Conservation (phyloP, 2,113 vertebrate species). For the Poeciliopsis retropinna region DNA sequence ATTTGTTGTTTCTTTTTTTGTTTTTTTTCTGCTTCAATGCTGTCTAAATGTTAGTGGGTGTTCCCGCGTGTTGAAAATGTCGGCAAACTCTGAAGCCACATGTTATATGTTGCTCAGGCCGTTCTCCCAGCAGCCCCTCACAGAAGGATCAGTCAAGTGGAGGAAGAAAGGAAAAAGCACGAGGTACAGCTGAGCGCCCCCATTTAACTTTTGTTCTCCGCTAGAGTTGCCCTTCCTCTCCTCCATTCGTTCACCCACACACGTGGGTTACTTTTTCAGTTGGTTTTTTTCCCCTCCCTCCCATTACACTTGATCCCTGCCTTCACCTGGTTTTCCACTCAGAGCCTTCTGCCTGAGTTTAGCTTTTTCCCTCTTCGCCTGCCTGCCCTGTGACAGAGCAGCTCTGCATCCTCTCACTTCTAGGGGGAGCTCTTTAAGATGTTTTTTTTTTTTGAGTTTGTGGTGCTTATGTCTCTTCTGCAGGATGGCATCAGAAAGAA, state of each 20-base stretch:
- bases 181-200: slow-evolving; percentile 84
- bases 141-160: slow-evolving; percentile 87
- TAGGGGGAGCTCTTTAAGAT: slow-evolving; percentile 1
- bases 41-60: slow-evolving; percentile 19
- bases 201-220: slow-evolving; percentile 6
- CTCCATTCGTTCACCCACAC: slow-evolving; percentile 22
- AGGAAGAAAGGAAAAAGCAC: slow-evolving; percentile 89
- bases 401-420: slow-evolving; percentile 17
- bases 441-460: neutral
- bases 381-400: slow-evolving; percentile 39
- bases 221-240: neutral
- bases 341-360: slow-evolving; percentile 10
- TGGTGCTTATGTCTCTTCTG: slow-evolving; percentile 41
- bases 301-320: slow-evolving; percentile 16
- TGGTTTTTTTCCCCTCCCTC: neutral
- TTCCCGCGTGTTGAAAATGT: slow-evolving; percentile 41
- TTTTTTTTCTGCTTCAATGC: neutral
- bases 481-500: slow-evolving; percentile 89
- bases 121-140: slow-evolving; percentile 78
- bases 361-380: slow-evolving; percentile 27
- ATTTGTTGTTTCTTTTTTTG: too few relatives aligned
- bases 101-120: slow-evolving; percentile 88
- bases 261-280: slow-evolving; percentile 21
- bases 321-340: neutral
- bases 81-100: slow-evolving; percentile 78